Conservation (phyloP, 1,140 invertebrate species). For the Hypsibius dujardini region DNA sequence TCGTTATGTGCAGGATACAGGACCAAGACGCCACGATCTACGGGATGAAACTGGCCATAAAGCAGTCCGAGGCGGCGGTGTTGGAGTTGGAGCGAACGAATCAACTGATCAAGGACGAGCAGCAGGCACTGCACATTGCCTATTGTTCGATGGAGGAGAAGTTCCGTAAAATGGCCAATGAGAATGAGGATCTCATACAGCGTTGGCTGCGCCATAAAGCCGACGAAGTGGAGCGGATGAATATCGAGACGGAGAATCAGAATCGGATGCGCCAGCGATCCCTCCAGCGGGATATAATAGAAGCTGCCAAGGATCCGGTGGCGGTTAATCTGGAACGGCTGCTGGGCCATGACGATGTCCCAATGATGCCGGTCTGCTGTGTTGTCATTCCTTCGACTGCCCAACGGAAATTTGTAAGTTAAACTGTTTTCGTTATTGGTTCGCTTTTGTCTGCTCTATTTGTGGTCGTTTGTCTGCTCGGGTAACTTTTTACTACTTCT, state of each 20-base stretch:
- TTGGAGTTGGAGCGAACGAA: constrained; percentile 54
- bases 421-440: neutral
- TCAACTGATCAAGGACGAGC: constrained; percentile 76
- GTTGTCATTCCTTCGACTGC: constrained; percentile 6
- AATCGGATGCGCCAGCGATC: constrained; percentile 66
- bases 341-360: neutral
- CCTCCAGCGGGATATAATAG: constrained; percentile 72
- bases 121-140: constrained; percentile 75
- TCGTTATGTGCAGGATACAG: constrained; percentile 10
- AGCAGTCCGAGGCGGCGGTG: constrained; percentile 62
- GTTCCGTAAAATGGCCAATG: constrained; percentile 62
- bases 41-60: constrained; percentile 62
- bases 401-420: constrained; percentile 28
- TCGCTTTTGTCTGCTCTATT: no score
- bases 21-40: constrained; percentile 42
- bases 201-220: constrained; percentile 73
- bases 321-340: constrained; percentile 29
- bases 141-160: constrained; percentile 75
- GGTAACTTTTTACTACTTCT: no score
- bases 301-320: constrained; percentile 57
- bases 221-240: constrained; percentile 79
- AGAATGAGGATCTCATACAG: constrained; percentile 68
- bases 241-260: constrained; percentile 72
- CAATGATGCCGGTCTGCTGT: constrained; percentile 9
- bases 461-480: no score